Conservation (phyloP, 2,797 vertebrate genomes). For the Tenualosa thibaudeaui region DNA sequence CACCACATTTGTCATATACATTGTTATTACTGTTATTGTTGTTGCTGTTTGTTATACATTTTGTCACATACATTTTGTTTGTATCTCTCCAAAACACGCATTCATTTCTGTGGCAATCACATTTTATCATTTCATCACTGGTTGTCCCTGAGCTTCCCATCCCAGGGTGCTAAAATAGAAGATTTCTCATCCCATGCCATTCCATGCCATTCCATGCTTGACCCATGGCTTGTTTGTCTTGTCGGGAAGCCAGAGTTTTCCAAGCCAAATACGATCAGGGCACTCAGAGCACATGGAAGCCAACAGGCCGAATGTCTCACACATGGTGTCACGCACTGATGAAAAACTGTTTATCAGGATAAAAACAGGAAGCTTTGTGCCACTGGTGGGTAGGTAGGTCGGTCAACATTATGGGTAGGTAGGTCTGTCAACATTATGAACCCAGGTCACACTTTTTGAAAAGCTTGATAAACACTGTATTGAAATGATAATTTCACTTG, state of each 20-base stretch:
- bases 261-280: neutral
- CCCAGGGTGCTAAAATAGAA: neutral
- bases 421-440: neutral
- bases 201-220: neutral
- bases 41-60: too few relatives aligned
- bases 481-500: neutral
- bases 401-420: neutral
- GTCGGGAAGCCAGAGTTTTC: neutral
- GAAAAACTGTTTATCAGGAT: neutral
- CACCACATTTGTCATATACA: too few relatives aligned
- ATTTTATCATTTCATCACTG: neutral
- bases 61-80: too few relatives aligned
- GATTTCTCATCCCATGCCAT: neutral
- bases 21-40: too few relatives aligned
- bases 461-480: neutral
- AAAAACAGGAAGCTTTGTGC: neutral
- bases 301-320: neutral
- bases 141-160: neutral
- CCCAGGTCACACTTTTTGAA: neutral
- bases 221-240: neutral
- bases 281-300: neutral
- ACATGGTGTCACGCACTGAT: neutral
- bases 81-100: neutral
- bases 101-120: neutral
- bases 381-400: neutral